Evolutionary conservation across 2,888 invertebrate genomes (phyloP), one percentile per base, ranked within the genome.

Genomic region (Mellilla xanthometata): DNA sequence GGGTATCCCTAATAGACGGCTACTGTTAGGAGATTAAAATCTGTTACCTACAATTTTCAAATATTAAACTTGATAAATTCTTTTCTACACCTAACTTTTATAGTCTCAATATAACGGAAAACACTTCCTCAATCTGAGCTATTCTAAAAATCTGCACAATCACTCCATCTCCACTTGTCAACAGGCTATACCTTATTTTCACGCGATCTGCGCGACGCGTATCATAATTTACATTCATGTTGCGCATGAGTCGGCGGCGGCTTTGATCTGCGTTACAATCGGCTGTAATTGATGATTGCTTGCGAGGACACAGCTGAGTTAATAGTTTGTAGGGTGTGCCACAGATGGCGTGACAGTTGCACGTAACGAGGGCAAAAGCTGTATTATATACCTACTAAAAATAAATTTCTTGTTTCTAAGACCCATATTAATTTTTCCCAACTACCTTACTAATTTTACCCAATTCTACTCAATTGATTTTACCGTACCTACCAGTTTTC

Each of bases 251-350:
- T 61, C 50, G 67, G 49, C 80, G 83, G 81, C 62, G 43, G 60
- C 82, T 88, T 86, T 87, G 88, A 88, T 86, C 86, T 84, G 76
- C 64, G 78, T 80, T 79, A 86, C 87, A 87, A 87, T 86, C 84
- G 80, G 55, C 52, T 54, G 69, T 86, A 85, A 88, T 88, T 87
- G 84, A 88, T 87, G 86, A 80, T 81, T 78, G 76, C 70, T 61
- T 56, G 57, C 11, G 12, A 31, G 12, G 12, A 34, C 33, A 26
- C 33, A 42, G 47, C 12, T 41, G 0, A 24, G 10, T 12, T 19
- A 6, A 27, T 30, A 47, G 43, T 41, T 30, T 23, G 35, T 35
- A 27, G 8, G 23, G 23, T 28, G 10, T 3, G 4, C 5, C 24
- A 38, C 24, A 12, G 33, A 42, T 23, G 36, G 26, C 27, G 31